A percentile compares a stretch with the other conserved stretches of the same genome.
Conservation (phyloP, 1,140 invertebrate species). For the Brachionus sp. region DNA sequence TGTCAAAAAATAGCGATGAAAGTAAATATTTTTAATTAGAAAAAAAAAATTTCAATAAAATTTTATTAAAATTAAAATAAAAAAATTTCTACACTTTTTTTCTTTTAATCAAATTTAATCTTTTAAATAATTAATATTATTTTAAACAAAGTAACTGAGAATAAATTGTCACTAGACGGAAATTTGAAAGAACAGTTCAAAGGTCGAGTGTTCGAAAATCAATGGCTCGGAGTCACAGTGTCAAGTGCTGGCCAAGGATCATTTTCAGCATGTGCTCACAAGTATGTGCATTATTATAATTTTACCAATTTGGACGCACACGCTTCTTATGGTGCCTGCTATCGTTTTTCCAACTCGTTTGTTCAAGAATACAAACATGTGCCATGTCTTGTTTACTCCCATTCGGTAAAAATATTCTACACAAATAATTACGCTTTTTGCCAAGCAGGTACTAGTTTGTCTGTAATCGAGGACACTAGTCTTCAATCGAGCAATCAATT, state of each 20-base stretch:
- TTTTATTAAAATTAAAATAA: no score
- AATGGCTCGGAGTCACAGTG: constrained; percentile 27
- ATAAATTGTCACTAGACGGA: background rate
- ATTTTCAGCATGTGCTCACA: constrained; percentile 28
- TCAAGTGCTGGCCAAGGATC: constrained; percentile 5
- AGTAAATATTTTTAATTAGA: background rate
- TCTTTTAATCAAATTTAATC: background rate
- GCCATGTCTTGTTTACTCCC: constrained; percentile 22
- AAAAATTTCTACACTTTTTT: no score
- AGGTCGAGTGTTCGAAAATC: constrained; percentile 22
- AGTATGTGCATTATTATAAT: constrained; percentile 41
- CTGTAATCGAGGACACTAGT: constrained; percentile 16
- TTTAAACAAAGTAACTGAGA: background rate
- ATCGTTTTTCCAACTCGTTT: constrained; percentile 26
- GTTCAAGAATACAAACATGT: constrained; percentile 38
- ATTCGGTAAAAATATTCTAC: constrained; percentile 22
- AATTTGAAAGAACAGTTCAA: constrained; percentile 32
- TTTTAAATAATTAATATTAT: no score
- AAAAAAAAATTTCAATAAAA: background rate
- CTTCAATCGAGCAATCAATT: background rate
- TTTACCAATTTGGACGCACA: constrained; percentile 26
- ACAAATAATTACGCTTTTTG: constrained; percentile 42
- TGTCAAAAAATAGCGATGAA: constrained; percentile 7
- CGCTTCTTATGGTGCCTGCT: constrained; percentile 41
- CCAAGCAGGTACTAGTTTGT: constrained; percentile 30